Evolutionary conservation across 1,140 invertebrate genomes (phyloP).

Genomic region (Chironomus striatipennis): DNA sequence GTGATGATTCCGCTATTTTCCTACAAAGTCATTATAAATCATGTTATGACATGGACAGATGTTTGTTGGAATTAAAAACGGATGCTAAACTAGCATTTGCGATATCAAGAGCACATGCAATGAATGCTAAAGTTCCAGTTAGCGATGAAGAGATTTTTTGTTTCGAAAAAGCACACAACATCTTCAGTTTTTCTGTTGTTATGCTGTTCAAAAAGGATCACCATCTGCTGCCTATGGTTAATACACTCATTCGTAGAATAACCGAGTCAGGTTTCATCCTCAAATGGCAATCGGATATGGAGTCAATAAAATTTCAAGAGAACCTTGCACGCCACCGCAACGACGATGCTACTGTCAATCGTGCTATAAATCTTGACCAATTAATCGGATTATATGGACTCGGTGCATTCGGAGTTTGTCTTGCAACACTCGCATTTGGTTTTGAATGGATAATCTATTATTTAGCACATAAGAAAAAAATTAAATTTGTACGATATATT

Average conservation of each 20-base stretch:
- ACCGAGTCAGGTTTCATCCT: slow-evolving; percentile 21
- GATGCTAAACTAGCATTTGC: slow-evolving; percentile 22
- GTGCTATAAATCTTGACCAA: not conserved
- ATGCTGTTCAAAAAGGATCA: slow-evolving; percentile 24
- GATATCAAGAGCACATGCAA: slow-evolving; percentile 18
- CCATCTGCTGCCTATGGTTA: slow-evolving; percentile 24
- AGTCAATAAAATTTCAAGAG: not conserved
- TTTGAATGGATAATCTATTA: not conserved
- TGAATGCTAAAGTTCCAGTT: slow-evolving; percentile 18
- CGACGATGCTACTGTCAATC: not conserved
- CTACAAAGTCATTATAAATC: not conserved
- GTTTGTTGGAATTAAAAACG: not conserved
- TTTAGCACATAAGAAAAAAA: not conserved
- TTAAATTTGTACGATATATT: not conserved
- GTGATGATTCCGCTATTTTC: slow-evolving; percentile 5
- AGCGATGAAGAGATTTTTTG: slow-evolving; percentile 18
- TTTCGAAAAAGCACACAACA: slow-evolving; percentile 23
- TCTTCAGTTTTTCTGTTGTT: slow-evolving; percentile 25
- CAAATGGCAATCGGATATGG: not conserved
- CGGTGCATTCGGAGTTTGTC: not conserved
- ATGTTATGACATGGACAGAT: slow-evolving; percentile 22
- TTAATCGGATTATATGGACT: not conserved
- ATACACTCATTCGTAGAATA: slow-evolving; percentile 5
- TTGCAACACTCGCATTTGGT: not conserved
- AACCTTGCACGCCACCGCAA: not conserved